A percentile compares a stretch with the other conserved stretches of the same genome.
These are phyloP conservation scores for Bombus terrestris DNA, from an alignment of 1,140 invertebrate genomes.

Conservation along the genomic window DNA sequence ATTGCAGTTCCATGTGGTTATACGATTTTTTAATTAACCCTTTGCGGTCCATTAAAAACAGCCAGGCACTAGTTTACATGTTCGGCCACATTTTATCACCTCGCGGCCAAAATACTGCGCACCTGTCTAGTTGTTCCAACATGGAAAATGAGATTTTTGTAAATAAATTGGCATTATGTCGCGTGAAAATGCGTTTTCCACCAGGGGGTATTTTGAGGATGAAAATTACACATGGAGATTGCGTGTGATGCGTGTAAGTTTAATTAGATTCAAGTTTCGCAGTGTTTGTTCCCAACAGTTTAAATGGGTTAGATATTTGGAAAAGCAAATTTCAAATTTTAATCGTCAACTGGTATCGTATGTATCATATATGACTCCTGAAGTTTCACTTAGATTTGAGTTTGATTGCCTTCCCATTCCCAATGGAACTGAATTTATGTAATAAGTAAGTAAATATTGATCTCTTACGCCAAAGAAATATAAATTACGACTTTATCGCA, in stretches of 20 bases:
- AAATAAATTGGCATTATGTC: neutral
- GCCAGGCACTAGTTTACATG: slow-evolving; percentile 8
- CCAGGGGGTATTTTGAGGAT: neutral
- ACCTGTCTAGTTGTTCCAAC: neutral
- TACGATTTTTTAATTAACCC: slow-evolving; percentile 66
- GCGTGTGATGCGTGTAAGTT: neutral
- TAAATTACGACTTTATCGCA: neutral
- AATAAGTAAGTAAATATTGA: too few relatives aligned
- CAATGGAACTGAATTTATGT: too few relatives aligned
- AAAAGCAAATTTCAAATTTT: too few relatives aligned
- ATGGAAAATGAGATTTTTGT: neutral
- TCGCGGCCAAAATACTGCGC: too few relatives aligned
- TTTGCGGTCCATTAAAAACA: slow-evolving; percentile 56
- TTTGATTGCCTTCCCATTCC: neutral
- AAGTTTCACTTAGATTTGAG: neutral
- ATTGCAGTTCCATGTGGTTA: slow-evolving; percentile 17
- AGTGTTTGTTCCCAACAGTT: too few relatives aligned
- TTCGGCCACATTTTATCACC: slow-evolving; percentile 17
- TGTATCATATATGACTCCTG: too few relatives aligned
- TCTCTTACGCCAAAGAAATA: neutral
- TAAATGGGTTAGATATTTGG: too few relatives aligned
- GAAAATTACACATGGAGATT: neutral
- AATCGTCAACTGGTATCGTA: too few relatives aligned
- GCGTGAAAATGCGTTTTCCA: neutral
- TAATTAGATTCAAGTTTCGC: neutral